Evolutionary conservation across 2,113 vertebrate species (phyloP), one percentile per base, ranked within the genome.

Genomic region (Carollia perspicillata): DNA sequence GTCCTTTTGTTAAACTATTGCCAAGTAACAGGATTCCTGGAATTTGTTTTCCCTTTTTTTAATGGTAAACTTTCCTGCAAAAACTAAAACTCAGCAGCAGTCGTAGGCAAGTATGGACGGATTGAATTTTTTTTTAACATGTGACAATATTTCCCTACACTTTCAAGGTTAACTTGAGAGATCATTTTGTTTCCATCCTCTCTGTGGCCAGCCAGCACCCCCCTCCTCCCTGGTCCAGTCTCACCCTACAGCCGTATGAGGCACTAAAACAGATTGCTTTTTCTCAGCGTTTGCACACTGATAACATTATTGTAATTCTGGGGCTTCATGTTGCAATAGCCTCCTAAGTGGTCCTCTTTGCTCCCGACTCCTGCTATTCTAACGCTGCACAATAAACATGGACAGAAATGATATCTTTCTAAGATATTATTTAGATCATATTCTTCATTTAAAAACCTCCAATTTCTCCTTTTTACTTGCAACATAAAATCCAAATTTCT

Each of bases 151-250:
- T 93, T 90, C 16, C 65, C 14, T 60, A 40, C 35, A 60, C 9
- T 66, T 94, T 90, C 37, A 92, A 87, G 30, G 58, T 92, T 87
- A 68, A 86, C 60, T 53, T 92, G 18, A 75, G 37, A 93, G 35
- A 89, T 8, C 3, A 4, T 63, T 96, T 86, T 22, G 17, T 94
- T 95, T 87, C 68, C 33, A 5, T 85, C 22, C 49, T 60, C 11
- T 83, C 4, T 40, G 40, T 85, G 35, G 44, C 53, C 23, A 79
- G 20, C 18, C 23, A 68, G 37, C 20, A 47, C 3, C 8, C 33
- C 7, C 11, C 28, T 26, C 30, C 79, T 90, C 2, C 2, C 55
- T 74, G 12, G 7, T 37, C 49, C 23, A 65, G 33, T 68, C n/a
- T 84, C n/a, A 74, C 6, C n/a, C 23, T 1, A 23, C 9, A 66